Conservation (phyloP, 2,888 invertebrate genomes). For the Drepana falcataria region DNA sequence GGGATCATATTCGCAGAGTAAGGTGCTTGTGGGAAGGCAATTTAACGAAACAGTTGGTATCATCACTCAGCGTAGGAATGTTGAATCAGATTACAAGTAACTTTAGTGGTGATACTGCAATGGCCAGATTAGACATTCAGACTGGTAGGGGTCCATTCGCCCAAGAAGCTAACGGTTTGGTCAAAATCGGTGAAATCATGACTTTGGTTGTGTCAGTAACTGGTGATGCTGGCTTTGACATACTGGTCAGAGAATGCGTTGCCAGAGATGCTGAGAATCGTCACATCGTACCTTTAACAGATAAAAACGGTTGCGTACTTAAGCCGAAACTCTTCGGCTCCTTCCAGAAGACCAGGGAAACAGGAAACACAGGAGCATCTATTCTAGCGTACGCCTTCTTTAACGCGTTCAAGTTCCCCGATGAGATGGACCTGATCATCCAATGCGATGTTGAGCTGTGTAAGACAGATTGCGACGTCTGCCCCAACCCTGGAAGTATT, state of each 20-base stretch:
- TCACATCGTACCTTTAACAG: constrained; percentile 84
- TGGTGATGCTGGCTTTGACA: constrained; percentile 88
- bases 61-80: constrained; percentile 88
- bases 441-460: constrained; percentile 91
- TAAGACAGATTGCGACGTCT: constrained; percentile 87
- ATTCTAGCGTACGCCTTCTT: constrained; percentile 88
- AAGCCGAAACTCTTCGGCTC: constrained; percentile 89
- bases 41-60: constrained; percentile 85
- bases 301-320: constrained; percentile 86
- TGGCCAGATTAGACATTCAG: constrained; percentile 87
- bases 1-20: constrained; percentile 88
- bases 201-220: constrained; percentile 88
- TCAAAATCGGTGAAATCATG: constrained; percentile 90
- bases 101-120: constrained; percentile 91
- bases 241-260: constrained; percentile 86
- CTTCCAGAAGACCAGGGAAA: constrained; percentile 88
- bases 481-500: constrained; percentile 82
- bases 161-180: constrained; percentile 85
- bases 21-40: constrained; percentile 91
- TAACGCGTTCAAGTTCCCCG: constrained; percentile 91
- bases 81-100: constrained; percentile 88
- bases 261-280: constrained; percentile 84
- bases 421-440: constrained; percentile 88
- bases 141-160: constrained; percentile 88
- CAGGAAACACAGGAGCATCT: constrained; percentile 84